These are phyloP conservation scores for Miltochrista miniata DNA, from an alignment of 2,888 invertebrate species.

Conservation along the genomic window DNA sequence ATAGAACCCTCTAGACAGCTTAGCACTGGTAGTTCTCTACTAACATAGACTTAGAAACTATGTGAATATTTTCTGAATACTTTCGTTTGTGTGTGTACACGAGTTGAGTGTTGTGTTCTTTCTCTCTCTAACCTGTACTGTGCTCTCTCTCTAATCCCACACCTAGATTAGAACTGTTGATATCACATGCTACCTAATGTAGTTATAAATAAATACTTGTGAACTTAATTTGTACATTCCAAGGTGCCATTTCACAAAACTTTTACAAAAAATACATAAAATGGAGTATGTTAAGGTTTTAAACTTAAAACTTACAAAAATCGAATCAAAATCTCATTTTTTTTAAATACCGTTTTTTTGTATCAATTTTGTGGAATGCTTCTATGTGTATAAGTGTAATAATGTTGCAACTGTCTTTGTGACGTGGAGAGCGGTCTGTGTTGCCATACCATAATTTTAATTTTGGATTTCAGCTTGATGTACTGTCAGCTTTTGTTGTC, in stretches of 20 bases:
- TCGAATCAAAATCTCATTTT: too few species aligned
- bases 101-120: conserved; percentile 59
- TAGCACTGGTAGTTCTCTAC: conserved; percentile 13
- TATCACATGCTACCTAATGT: conserved; percentile 28
- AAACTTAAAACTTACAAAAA: too few species aligned
- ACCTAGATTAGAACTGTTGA: conserved; percentile 34
- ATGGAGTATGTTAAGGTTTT: too few species aligned
- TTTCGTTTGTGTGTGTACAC: conserved; percentile 40
- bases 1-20: neutral
- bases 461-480: conserved; percentile 13
- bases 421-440: conserved; percentile 13
- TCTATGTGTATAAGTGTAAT: neutral
- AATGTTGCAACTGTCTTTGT: neutral
- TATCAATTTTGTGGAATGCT: too few species aligned
- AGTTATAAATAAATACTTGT: conserved; percentile 8
- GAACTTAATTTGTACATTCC: too few species aligned
- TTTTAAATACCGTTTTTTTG: too few species aligned
- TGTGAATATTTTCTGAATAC: conserved; percentile 21
- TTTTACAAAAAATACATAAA: neutral
- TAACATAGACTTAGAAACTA: conserved; percentile 26
- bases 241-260: neutral
- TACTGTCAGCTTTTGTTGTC: conserved; percentile 13
- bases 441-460: conserved; percentile 7
- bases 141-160: conserved; percentile 43
- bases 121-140: conserved; percentile 67